A percentile compares a stretch with the other conserved stretches of the same genome.
These are phyloP conservation scores for Melanotaenia pygmaea DNA, from an alignment of 2,797 vertebrate genomes.

Conservation along the genomic window DNA sequence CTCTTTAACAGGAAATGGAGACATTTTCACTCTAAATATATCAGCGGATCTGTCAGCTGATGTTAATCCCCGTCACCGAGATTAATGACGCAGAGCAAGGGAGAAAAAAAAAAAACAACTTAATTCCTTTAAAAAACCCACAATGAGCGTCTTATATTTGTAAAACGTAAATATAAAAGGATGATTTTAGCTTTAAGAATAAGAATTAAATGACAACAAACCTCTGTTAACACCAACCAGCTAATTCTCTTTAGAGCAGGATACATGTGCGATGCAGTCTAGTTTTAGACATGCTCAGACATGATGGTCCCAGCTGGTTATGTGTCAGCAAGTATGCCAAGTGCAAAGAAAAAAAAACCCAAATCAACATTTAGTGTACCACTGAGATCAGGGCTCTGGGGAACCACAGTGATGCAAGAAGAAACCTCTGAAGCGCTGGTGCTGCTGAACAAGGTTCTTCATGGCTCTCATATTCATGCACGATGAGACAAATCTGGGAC, in stretches of 20 bases:
- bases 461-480: conserved; percentile 14
- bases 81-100: conserved; percentile 54
- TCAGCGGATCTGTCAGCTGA: conserved; percentile 61
- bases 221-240: background rate
- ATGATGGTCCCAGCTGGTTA: background rate
- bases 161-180: conserved; percentile 12
- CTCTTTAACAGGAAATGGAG: conserved; percentile 73
- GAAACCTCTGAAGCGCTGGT: conserved; percentile 1
- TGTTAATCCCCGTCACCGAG: conserved; percentile 61
- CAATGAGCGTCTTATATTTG: conserved; percentile 11
- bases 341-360: background rate
- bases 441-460: conserved; percentile 1
- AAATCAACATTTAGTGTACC: conserved; percentile 9
- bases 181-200: conserved; percentile 10
- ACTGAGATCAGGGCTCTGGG: conserved; percentile 4
- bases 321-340: background rate
- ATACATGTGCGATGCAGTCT: background rate
- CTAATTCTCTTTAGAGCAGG: background rate
- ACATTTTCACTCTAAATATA: conserved; percentile 67
- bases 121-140: background rate
- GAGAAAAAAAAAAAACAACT: conserved; percentile 4
- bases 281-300: background rate
- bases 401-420: background rate
- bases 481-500: conserved; percentile 6
- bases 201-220: background rate